These are phyloP conservation scores for Halcyon smyrnensis DNA, from an alignment of 2,797 vertebrate species.

Conservation along the genomic window DNA sequence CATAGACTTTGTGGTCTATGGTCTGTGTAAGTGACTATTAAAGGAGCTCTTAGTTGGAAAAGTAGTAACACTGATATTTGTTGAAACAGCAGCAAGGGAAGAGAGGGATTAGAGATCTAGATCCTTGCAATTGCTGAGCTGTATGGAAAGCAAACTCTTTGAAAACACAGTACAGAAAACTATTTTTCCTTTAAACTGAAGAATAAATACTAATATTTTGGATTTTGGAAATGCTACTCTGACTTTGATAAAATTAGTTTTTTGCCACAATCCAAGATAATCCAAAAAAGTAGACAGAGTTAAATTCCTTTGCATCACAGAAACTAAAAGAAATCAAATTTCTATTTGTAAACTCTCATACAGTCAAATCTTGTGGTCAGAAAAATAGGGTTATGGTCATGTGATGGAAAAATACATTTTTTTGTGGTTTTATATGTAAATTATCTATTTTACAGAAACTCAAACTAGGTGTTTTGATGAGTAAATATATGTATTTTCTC, in stretches of 20 bases:
- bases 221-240: neutral
- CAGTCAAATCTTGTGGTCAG: neutral
- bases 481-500: neutral
- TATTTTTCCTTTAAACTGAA: neutral
- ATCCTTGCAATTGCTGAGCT: neutral
- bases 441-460: neutral
- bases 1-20: neutral
- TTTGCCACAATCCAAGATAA: neutral
- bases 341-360: neutral
- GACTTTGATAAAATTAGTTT: neutral
- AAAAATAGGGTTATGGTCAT: neutral
- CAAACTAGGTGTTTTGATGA: neutral
- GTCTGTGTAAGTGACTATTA: conserved; percentile 30
- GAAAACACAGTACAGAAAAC: neutral
- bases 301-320: neutral
- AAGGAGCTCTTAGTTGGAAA: conserved; percentile 38
- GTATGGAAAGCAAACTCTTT: neutral
- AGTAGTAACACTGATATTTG: conserved; percentile 27
- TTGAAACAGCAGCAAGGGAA: neutral
- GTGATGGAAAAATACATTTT: neutral
- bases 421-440: neutral
- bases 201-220: neutral
- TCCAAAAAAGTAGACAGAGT: neutral
- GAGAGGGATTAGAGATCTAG: neutral
- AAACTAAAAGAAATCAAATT: neutral